Conservation (phyloP, 30 jellyfish, hydroid and myxozoan species). For the Hydra vulgaris region DNA sequence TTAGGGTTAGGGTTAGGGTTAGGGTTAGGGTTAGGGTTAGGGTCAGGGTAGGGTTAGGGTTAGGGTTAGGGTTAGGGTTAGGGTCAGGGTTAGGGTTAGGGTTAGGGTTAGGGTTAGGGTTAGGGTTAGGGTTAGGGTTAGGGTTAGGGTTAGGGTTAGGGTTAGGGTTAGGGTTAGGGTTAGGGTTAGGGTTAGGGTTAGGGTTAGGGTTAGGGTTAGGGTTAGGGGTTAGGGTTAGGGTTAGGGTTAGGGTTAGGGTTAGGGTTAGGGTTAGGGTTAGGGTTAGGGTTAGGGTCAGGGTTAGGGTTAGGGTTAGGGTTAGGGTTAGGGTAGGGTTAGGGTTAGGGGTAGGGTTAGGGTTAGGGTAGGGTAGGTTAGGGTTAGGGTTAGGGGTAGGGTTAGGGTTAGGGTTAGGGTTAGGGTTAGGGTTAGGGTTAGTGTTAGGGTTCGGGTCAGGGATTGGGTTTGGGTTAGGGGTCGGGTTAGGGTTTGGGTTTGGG, state of each 20-base stretch:
- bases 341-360: slow-evolving; percentile 22
- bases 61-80: neutral
- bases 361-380: slow-evolving; percentile 28
- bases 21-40: neutral
- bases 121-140: neutral
- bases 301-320: neutral
- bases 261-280: neutral
- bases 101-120: neutral
- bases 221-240: neutral
- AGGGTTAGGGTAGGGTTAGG: slow-evolving; percentile 8
- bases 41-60: neutral
- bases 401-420: slow-evolving; percentile 20
- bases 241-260: neutral
- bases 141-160: neutral
- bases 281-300: neutral
- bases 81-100: neutral
- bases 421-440: neutral
- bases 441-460: slow-evolving; percentile 10
- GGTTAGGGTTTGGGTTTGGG: slow-evolving; percentile 44
- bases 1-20: neutral
- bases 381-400: slow-evolving; percentile 17
- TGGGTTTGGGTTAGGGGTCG: slow-evolving; percentile 29
- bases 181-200: neutral
- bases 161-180: neutral
- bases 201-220: neutral